Evolutionary conservation across 2,888 invertebrate species (phyloP).

Genomic region (Microplitis manilae): DNA sequence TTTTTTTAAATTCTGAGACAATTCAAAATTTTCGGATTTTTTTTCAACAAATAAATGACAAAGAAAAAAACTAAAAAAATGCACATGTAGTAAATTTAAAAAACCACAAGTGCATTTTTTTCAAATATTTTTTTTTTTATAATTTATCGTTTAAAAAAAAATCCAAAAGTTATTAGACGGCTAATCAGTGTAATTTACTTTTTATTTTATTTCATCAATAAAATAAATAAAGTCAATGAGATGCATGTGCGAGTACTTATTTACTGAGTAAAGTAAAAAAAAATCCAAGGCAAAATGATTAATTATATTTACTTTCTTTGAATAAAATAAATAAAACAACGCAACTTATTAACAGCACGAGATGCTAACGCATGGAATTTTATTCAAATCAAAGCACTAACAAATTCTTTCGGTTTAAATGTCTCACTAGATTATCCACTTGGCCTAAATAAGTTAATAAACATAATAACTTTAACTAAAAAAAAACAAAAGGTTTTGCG

Average conservation of each 20-base stretch:
- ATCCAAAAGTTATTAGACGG: too few relatives aligned
- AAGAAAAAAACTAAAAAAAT: too few relatives aligned
- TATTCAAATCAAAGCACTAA: background rate
- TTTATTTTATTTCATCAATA: background rate
- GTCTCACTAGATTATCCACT: background rate
- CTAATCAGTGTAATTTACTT: too few relatives aligned
- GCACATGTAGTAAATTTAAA: too few relatives aligned
- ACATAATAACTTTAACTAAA: background rate
- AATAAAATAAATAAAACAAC: background rate
- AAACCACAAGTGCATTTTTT: too few relatives aligned
- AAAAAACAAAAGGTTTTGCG: background rate
- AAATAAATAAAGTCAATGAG: background rate
- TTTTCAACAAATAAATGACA: too few relatives aligned
- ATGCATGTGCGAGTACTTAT: constrained; percentile 9
- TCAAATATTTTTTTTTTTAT: too few relatives aligned
- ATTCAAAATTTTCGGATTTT: too few relatives aligned
- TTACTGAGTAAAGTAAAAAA: constrained; percentile 29
- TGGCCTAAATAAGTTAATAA: background rate
- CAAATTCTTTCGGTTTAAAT: background rate
- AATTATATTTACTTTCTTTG: background rate
- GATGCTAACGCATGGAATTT: background rate
- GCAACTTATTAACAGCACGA: background rate
- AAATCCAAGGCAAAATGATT: constrained; percentile 2
- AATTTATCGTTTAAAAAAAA: too few relatives aligned
- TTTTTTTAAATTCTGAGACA: background rate